phyloP scores from a whole-genome alignment of 2,797 vertebrate genomes.

The Gambusia yucatana region DNA sequence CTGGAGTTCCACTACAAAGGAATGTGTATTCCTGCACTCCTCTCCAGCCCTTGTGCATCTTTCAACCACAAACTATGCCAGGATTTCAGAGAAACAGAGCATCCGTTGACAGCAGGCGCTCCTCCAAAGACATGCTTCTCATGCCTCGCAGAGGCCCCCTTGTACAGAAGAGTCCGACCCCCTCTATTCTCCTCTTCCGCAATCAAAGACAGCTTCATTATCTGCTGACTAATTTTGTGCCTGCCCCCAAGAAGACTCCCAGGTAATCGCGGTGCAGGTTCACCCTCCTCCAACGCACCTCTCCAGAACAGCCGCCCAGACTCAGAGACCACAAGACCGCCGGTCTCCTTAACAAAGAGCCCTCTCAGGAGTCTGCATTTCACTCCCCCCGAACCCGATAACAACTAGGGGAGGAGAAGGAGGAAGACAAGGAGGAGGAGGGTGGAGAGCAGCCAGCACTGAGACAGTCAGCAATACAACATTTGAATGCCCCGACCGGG shows the following conservation, averaged over 20 bases:
- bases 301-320: slow-evolving; percentile 58
- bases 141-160: slow-evolving; percentile 69
- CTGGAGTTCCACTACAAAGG: slow-evolving; percentile 57
- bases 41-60: slow-evolving; percentile 62
- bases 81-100: slow-evolving; percentile 71
- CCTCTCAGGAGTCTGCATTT: slow-evolving; percentile 73
- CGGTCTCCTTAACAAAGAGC: slow-evolving; percentile 79
- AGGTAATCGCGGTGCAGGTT: slow-evolving; percentile 81
- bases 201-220: slow-evolving; percentile 87
- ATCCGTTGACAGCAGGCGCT: slow-evolving; percentile 71
- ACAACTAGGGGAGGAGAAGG: slow-evolving; percentile 39
- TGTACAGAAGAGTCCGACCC: slow-evolving; percentile 63
- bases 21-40: slow-evolving; percentile 56
- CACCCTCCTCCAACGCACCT: slow-evolving; percentile 67
- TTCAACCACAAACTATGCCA: slow-evolving; percentile 70
- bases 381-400: slow-evolving; percentile 26
- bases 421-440: slow-evolving; percentile 29
- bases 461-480: slow-evolving; percentile 71
- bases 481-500: slow-evolving; percentile 75
- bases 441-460: slow-evolving; percentile 74
- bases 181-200: slow-evolving; percentile 54
- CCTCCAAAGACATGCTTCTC: slow-evolving; percentile 79
- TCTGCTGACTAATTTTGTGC: slow-evolving; percentile 83
- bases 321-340: slow-evolving; percentile 75
- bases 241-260: slow-evolving; percentile 78